Evolutionary conservation across 2,888 invertebrate genomes (phyloP).

Genomic region (Hydrotaea diabolus): DNA sequence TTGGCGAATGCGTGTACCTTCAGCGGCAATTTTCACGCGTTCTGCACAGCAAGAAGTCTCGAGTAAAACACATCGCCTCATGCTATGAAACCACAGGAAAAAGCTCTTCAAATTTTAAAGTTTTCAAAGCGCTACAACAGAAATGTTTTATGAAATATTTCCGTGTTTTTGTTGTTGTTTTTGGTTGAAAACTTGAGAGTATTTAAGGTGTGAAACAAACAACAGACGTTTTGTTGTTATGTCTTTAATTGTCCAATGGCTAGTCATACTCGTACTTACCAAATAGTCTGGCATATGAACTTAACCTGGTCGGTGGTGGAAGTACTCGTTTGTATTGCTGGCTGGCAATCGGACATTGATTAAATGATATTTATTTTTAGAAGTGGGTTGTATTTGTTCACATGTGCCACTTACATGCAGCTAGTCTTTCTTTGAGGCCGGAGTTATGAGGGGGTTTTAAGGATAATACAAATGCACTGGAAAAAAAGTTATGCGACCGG

Average conservation of each 20-base stretch:
- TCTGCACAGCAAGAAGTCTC: slow-evolving; percentile 69
- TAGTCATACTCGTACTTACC: not conserved
- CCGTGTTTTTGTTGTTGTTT: not conserved
- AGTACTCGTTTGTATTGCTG: not conserved
- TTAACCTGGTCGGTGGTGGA: not conserved
- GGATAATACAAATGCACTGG: not conserved
- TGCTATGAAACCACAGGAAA: slow-evolving; percentile 52
- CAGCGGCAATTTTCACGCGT: slow-evolving; percentile 71
- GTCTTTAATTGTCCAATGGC: slow-evolving; percentile 28
- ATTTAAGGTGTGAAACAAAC: slow-evolving; percentile 48
- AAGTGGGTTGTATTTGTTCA: slow-evolving; percentile 32
- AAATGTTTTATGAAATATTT: slow-evolving; percentile 37
- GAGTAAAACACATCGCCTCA: not conserved
- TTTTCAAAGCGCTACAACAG: not conserved
- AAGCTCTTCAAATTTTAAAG: slow-evolving; percentile 39
- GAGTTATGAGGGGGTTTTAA: not conserved
- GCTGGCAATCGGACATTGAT: slow-evolving; percentile 48
- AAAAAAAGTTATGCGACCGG: too few relatives aligned
- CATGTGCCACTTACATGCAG: slow-evolving; percentile 4
- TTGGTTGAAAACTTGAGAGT: not conserved
- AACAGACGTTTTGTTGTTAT: slow-evolving; percentile 20
- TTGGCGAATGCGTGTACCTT: slow-evolving; percentile 63
- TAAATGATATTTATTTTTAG: slow-evolving; percentile 38
- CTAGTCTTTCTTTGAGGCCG: not conserved
- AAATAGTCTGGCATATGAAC: not conserved